A percentile compares a stretch with the other conserved stretches of the same genome.
Conservation (phyloP, 1,140 invertebrate genomes). For the Sycobia sp. region DNA sequence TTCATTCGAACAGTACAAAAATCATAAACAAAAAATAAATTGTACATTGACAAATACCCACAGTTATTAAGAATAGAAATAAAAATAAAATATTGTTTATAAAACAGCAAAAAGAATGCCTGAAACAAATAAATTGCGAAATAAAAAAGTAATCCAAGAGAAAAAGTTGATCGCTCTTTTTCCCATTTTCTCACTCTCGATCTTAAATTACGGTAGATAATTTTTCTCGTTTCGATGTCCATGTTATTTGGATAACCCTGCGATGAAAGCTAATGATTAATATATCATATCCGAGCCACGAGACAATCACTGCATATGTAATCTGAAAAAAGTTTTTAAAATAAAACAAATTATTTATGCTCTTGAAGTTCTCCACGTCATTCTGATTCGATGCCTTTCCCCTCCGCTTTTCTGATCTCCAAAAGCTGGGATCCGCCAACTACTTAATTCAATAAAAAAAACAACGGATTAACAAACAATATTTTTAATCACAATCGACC, state of each 20-base stretch:
- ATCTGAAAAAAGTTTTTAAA: conserved; percentile 22
- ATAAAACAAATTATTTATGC: conserved; percentile 1
- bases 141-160: conserved; percentile 42
- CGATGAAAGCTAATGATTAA: conserved; percentile 58
- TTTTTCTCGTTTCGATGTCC: neutral
- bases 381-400: conserved; percentile 10
- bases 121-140: conserved; percentile 2
- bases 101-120: conserved; percentile 7
- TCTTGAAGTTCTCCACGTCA: conserved; percentile 10
- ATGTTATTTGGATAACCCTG: conserved; percentile 63
- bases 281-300: conserved; percentile 71
- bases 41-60: neutral
- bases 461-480: neutral
- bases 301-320: conserved; percentile 39
- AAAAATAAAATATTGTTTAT: conserved; percentile 1
- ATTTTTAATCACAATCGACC: neutral
- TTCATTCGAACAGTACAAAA: neutral
- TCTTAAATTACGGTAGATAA: conserved; percentile 6
- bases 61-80: conserved; percentile 16
- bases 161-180: conserved; percentile 51
- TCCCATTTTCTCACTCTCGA: conserved; percentile 6
- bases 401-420: neutral
- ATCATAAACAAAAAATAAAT: conserved; percentile 6
- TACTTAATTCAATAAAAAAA: neutral
- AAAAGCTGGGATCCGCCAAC: conserved; percentile 2